Conservation (phyloP, 1,140 invertebrate species). For the Choristoneura fumiferana region DNA sequence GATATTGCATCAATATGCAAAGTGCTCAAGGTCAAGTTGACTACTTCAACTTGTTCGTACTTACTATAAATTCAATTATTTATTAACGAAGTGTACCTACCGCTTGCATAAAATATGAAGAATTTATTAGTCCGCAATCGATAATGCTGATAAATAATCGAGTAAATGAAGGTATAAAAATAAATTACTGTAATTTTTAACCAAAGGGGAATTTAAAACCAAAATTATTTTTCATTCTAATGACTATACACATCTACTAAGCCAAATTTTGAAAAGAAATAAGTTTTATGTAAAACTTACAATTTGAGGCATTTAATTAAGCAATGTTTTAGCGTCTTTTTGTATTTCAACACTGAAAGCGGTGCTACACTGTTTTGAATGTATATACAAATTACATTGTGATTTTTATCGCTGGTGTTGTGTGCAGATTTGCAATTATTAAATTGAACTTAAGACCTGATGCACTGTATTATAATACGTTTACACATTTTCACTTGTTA, state of each 20-base stretch:
- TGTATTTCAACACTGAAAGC: conserved; percentile 53
- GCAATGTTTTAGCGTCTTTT: conserved; percentile 42
- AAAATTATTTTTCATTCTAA: conserved; percentile 24
- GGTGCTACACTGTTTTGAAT: conserved; percentile 49
- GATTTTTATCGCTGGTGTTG: conserved; percentile 64
- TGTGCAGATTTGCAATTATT: conserved; percentile 62
- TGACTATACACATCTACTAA: conserved; percentile 28
- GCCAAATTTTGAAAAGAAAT: conserved; percentile 14
- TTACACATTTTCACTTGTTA: conserved; percentile 33
- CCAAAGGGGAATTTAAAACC: too few species aligned
- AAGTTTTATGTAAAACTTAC: conserved; percentile 38
- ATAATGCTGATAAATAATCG: neutral
- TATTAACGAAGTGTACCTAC: too few species aligned
- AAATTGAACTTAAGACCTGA: conserved; percentile 66
- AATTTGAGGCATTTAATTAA: conserved; percentile 53
- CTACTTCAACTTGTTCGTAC: too few species aligned
- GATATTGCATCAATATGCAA: too few species aligned
- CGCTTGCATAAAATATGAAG: too few species aligned
- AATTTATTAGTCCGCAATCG: too few species aligned
- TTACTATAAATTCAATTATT: too few species aligned
- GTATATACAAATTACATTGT: conserved; percentile 71
- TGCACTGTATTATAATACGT: conserved; percentile 39
- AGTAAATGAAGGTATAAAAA: conserved; percentile 30
- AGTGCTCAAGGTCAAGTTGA: too few species aligned
- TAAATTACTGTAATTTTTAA: too few species aligned